Evolutionary conservation across 2,888 invertebrate species (phyloP), one percentile per base, ranked within the genome.

Genomic region (Pyrrhosoma nymphula): DNA sequence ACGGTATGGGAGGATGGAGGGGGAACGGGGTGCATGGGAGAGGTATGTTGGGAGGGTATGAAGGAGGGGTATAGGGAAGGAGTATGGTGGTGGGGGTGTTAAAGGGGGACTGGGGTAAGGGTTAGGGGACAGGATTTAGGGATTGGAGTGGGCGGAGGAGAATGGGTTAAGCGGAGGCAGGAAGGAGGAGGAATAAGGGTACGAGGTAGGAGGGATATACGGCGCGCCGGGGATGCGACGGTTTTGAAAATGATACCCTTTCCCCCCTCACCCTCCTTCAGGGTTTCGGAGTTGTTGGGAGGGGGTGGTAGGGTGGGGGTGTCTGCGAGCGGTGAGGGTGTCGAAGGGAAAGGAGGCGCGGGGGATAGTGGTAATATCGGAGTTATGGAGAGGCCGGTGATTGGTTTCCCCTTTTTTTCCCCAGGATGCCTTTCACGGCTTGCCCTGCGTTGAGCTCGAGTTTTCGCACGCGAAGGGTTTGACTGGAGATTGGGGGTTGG

Each of bases 371-470:
- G 63, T 60, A 63, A 56, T 90, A 90, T 90, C 90, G 90, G 90
- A 35, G 63, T 91, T 60, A 91, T 60, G 91, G 60, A 39, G 91
- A 91, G 20, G 56, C 35, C 63, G 35, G 60, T 91, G 63, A 63
- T 63, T 91, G 63, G 91, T 63, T 63, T 60, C 20, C 39, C 88
- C 47, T 20, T 47, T 88, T 88, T 18, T 88, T 26, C 47, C 88
- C 39, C 88, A 39, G 88, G 20, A 39, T 88, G 47, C 18, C 20
- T 39, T 39, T 39, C 88, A 47, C 39, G 35, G 39, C 39, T 47
- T 8, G 47, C 47, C 47, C 16, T 1, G 6, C 47, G 23, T 88
- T 47, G 18, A 39, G 6, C 88, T 16, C 39, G 23, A 18, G 39
- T 88, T 16, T 88, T 47, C 23, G 88, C 88, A 47, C 88, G 88